Evolutionary conservation across 1,140 invertebrate genomes (phyloP), one percentile per base, ranked within the genome.

Genomic region (Caenorhabditis tropicalis): DNA sequence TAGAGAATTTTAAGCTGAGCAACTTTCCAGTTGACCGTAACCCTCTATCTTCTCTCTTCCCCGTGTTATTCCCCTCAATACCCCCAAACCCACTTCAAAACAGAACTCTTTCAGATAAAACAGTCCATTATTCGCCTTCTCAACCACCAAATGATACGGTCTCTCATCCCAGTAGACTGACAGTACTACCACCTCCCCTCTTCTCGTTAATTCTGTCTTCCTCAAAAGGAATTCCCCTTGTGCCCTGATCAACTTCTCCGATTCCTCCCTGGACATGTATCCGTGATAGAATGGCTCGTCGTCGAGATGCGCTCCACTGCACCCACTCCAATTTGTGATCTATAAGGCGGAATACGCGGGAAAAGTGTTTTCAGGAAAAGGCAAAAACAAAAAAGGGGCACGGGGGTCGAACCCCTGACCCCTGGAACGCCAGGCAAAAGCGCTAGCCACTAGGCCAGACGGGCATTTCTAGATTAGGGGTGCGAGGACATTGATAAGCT

Each of bases 261-360:
- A 21, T 15, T 84, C 83, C 24, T 39, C 65, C 15, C 83, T 70
- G 16, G 83, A 56, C 83, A 84, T 84, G 83, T 80, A 84, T 15
- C 83, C 83, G 24, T 84, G 83, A 39, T 79, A 84, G 51, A 80
- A 84, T 29, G 60, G 43, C 74, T 84, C 83, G 46, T 84, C 83
- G 24, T 84, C 83, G 21, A 84, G n/a, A 10, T 21, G 36, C 9
- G 65, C 36, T 7, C 65, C 65, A 74, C 36, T 74, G 15, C 65
- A 74, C 9, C 65, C 65, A 43, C 65, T 74, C 65, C 65, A 74
- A 43, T 74, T 74, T 43, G 65, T 74, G 29, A 74, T 74, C 65
- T 74, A n/a, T n/a, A n/a, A n/a, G n/a, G n/a, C n/a, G n/a, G n/a
- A n/a, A n/a, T n/a, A n/a, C n/a, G n/a, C n/a, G n/a, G n/a, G n/a